A percentile compares a stretch with the other conserved stretches of the same genome.
Conservation (phyloP, 2,888 invertebrate species). For the Cybosia mesomella region DNA sequence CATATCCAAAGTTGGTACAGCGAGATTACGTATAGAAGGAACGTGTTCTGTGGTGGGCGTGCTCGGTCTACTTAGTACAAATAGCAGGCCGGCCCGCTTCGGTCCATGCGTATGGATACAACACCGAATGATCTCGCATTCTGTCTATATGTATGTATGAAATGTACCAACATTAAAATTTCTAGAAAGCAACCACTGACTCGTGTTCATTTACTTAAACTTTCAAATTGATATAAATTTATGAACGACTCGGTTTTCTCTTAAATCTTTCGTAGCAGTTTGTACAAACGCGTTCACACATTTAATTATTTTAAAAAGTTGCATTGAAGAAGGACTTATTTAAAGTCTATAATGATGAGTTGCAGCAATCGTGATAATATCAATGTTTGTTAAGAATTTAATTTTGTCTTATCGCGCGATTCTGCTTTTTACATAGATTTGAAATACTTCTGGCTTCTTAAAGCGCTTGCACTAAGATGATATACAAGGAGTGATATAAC, state of each 20-base stretch:
- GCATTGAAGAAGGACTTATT: constrained; percentile 20
- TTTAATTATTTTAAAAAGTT: constrained; percentile 42
- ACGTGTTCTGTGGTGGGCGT: constrained; percentile 66
- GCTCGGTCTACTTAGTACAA: constrained; percentile 74
- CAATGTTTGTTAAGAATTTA: constrained; percentile 24
- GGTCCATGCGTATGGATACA: constrained; percentile 61
- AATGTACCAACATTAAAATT: constrained; percentile 72
- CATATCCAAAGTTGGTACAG: constrained; percentile 6
- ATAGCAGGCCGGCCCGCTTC: constrained; percentile 59
- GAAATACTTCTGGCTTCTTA: neutral
- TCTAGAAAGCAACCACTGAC: constrained; percentile 79
- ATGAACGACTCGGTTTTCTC: constrained; percentile 69
- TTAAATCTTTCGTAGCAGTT: constrained; percentile 52
- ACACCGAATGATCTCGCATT: constrained; percentile 58
- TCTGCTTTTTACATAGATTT: neutral
- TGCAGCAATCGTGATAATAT: constrained; percentile 23
- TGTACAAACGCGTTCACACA: constrained; percentile 22
- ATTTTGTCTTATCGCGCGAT: neutral
- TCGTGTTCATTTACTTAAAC: constrained; percentile 79
- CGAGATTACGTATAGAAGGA: constrained; percentile 26
- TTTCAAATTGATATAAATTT: constrained; percentile 82
- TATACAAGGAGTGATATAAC: neutral
- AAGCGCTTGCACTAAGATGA: neutral
- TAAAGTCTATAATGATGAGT: constrained; percentile 21
- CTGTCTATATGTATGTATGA: constrained; percentile 59